Evolutionary conservation across 2,113 vertebrate species (phyloP).

Genomic region (Lampris incognitus): DNA sequence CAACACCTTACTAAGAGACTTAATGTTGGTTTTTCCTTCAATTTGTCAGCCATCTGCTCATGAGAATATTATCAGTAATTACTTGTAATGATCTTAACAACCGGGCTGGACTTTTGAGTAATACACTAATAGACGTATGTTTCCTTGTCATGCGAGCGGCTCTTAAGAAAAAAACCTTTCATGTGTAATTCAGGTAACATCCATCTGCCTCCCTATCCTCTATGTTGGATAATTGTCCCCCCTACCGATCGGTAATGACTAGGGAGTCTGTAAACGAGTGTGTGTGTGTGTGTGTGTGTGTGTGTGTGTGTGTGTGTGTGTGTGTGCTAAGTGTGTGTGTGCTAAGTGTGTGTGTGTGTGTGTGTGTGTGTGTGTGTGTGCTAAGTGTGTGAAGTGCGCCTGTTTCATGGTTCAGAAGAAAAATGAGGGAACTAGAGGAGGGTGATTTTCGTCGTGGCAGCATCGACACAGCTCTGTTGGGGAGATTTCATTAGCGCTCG

Average conservation of each 20-base stretch:
- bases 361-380: not conserved
- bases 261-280: conserved; percentile 16
- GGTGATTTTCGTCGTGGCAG: conserved; percentile 22
- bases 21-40: too few species aligned
- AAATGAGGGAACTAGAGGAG: conserved; percentile 28
- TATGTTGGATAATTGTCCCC: conserved; percentile 41
- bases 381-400: too few species aligned
- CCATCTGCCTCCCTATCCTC: not conserved
- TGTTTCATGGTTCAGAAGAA: conserved; percentile 11
- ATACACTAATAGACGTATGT: conserved; percentile 31
- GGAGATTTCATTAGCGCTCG: conserved; percentile 50
- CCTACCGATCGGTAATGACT: conserved; percentile 7
- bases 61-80: conserved; percentile 46
- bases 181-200: conserved; percentile 26
- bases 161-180: conserved; percentile 19
- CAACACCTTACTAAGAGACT: too few species aligned
- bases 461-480: conserved; percentile 21
- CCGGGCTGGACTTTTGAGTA: conserved; percentile 17
- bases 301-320: conserved; percentile 2
- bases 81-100: conserved; percentile 49
- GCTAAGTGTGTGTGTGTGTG: conserved; percentile 2
- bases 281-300: not conserved
- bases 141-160: conserved; percentile 22
- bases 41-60: conserved; percentile 11
- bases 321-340: conserved; percentile 5